Percentiles rank a stretch among this genome's conserved stretches.
Evolutionary conservation across 23 tunicate genomes (phyloP).

Genomic region (Ciona savignyi): DNA sequence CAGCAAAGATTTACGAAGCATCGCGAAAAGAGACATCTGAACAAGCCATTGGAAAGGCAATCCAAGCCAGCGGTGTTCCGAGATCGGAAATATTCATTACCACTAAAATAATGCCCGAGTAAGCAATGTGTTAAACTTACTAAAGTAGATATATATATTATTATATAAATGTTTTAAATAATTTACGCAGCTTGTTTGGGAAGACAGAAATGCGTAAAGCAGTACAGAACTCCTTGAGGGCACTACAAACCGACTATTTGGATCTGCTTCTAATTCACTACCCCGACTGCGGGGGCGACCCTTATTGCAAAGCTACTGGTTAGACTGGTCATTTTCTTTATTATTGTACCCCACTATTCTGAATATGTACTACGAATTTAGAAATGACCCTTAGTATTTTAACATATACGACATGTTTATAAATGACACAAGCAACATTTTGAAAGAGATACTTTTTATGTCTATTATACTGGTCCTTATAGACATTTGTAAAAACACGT

Average conservation of each 20-base stretch:
- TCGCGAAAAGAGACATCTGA: constrained; percentile 4
- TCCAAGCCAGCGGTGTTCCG: constrained; percentile 22
- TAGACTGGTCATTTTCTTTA: no score
- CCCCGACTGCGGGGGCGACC: constrained; percentile 14
- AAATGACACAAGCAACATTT: background rate
- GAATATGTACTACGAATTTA: no score
- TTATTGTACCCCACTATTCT: no score
- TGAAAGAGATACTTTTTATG: background rate
- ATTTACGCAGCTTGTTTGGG: constrained; percentile 9
- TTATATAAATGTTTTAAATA: background rate
- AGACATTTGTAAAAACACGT: no score
- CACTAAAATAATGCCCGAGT: constrained; percentile 37
- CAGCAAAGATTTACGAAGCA: constrained; percentile 19
- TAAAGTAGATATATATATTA: no score
- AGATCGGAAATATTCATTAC: constrained; percentile 23
- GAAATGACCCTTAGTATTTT: no score
- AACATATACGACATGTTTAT: no score
- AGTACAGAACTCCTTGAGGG: constrained; percentile 15
- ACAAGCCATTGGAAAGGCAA: constrained; percentile 20
- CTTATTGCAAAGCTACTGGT: constrained; percentile 11
- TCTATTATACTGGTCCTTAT: no score
- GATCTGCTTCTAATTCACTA: constrained; percentile 26
- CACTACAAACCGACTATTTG: constrained; percentile 11
- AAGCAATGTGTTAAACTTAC: background rate
- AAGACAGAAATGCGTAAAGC: constrained; percentile 8